These are phyloP conservation scores for Drosophila melanogaster DNA, from an alignment of 1,140 invertebrate genomes.

Conservation along the genomic window DNA sequence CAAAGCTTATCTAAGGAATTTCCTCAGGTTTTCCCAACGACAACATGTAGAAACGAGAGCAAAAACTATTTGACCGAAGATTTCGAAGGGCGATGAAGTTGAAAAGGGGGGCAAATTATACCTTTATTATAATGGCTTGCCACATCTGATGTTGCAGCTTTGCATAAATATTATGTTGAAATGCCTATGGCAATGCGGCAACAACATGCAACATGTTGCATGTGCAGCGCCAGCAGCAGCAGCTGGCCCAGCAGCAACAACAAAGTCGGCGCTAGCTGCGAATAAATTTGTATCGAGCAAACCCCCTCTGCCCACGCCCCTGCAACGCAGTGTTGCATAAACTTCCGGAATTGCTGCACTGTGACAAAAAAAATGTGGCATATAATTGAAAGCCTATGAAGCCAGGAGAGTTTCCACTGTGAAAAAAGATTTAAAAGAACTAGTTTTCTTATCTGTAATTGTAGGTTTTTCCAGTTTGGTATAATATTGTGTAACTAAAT, in stretches of 20 bases:
- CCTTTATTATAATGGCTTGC: slow-evolving; percentile 56
- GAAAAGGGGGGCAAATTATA: slow-evolving; percentile 35
- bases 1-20: slow-evolving; percentile 56
- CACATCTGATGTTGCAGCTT: slow-evolving; percentile 58
- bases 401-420: too few relatives aligned
- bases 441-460: too few relatives aligned
- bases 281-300: slow-evolving; percentile 23
- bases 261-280: slow-evolving; percentile 56
- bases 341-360: slow-evolving; percentile 28
- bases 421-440: too few relatives aligned
- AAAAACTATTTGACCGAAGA: slow-evolving; percentile 57
- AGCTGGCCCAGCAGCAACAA: slow-evolving; percentile 45
- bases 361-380: slow-evolving; percentile 7
- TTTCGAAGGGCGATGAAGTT: slow-evolving; percentile 21
- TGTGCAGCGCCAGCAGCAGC: slow-evolving; percentile 45
- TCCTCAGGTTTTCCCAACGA: slow-evolving; percentile 58
- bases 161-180: slow-evolving; percentile 50
- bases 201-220: slow-evolving; percentile 81
- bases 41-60: slow-evolving; percentile 28
- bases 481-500: too few relatives aligned
- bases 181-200: slow-evolving; percentile 44
- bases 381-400: too few relatives aligned
- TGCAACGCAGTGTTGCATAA: slow-evolving; percentile 25
- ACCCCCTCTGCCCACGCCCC: slow-evolving; percentile 9
- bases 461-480: too few relatives aligned